Conservation (phyloP, 2,113 vertebrate genomes). For the Platanista minor region DNA sequence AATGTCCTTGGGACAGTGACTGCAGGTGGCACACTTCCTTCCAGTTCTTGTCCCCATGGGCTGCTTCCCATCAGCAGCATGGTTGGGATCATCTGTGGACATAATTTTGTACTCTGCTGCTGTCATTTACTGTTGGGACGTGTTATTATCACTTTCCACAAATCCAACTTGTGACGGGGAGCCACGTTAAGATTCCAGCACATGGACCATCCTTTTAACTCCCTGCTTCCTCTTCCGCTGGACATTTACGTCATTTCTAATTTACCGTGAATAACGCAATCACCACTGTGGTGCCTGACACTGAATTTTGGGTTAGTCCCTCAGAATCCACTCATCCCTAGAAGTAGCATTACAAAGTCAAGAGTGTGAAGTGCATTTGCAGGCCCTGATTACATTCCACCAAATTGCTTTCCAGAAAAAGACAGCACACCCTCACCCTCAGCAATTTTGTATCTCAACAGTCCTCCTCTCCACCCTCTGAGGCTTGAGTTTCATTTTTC, state of each 20-base stretch:
- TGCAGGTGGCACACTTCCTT: fast-evolving
- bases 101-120: fast-evolving
- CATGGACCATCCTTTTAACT: fast-evolving
- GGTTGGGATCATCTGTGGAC: fast-evolving
- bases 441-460: fast-evolving
- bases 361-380: background rate
- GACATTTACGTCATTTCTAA: fast-evolving
- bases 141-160: fast-evolving
- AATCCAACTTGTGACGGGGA: background rate
- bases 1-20: fast-evolving
- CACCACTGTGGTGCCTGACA: fast-evolving
- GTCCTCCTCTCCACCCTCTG: background rate
- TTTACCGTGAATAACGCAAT: fast-evolving
- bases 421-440: fast-evolving
- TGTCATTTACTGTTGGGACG: too few relatives aligned
- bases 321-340: background rate
- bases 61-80: fast-evolving
- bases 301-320: fast-evolving
- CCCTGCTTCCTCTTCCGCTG: background rate
- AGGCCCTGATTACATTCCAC: background rate
- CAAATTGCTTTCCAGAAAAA: background rate
- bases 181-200: fast-evolving
- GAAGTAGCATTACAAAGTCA: too few relatives aligned
- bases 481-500: background rate
- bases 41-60: fast-evolving